A percentile compares a stretch with the other conserved stretches of the same genome.
Evolutionary conservation across 2,888 invertebrate genomes (phyloP).

Genomic region (Bellardia bayeri): DNA sequence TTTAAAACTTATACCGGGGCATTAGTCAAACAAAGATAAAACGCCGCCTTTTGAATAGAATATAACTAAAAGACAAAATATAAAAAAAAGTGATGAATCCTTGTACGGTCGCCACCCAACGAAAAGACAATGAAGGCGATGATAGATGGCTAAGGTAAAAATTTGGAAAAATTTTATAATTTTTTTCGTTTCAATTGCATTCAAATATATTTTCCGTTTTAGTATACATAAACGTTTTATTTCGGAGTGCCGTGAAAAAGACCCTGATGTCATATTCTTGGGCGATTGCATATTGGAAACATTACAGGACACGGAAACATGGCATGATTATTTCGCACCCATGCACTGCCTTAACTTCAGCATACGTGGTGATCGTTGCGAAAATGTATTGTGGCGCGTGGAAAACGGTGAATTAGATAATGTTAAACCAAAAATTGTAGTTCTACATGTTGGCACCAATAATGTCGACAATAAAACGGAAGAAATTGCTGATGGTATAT

Average conservation of each 20-base stretch:
- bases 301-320: slow-evolving; percentile 92
- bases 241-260: slow-evolving; percentile 93
- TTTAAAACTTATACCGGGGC: not conserved
- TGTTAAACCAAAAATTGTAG: slow-evolving; percentile 94
- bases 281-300: slow-evolving; percentile 95
- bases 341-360: slow-evolving; percentile 94
- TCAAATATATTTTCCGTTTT: not conserved
- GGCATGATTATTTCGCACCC: slow-evolving; percentile 96
- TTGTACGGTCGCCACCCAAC: slow-evolving; percentile 89
- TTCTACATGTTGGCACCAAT: slow-evolving; percentile 94
- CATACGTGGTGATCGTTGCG: slow-evolving; percentile 93
- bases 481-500: slow-evolving; percentile 92
- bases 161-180: not conserved
- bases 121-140: slow-evolving; percentile 92
- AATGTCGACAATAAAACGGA: slow-evolving; percentile 92
- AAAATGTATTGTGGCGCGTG: slow-evolving; percentile 95
- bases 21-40: not conserved
- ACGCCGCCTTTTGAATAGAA: not conserved
- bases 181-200: not conserved
- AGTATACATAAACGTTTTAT: slow-evolving; percentile 91
- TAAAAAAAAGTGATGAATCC: slow-evolving; percentile 86
- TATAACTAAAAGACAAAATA: slow-evolving; percentile 4
- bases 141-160: slow-evolving; percentile 89
- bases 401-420: slow-evolving; percentile 95
- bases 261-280: slow-evolving; percentile 95